Percentiles rank a stretch among this genome's conserved stretches.
phyloP scores from a whole-genome alignment of 2,888 invertebrate genomes.

The Lingula anatina region DNA sequence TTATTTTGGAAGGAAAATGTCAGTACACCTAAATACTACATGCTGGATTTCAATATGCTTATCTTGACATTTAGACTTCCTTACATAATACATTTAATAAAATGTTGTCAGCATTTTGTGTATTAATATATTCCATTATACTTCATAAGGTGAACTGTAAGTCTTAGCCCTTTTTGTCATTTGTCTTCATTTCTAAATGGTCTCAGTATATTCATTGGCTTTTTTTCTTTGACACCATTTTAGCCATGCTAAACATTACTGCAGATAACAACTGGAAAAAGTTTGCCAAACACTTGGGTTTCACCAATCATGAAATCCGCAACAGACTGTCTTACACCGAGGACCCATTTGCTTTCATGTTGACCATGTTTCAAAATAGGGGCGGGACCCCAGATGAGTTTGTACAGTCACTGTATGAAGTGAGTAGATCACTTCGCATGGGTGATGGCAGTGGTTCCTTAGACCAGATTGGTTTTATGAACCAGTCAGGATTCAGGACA shows the following conservation, averaged over 20 bases:
- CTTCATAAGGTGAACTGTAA: too few relatives aligned
- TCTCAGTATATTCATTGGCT: too few relatives aligned
- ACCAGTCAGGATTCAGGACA: neutral
- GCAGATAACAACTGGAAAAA: conserved; percentile 35
- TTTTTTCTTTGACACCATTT: too few relatives aligned
- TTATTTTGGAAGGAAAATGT: too few relatives aligned
- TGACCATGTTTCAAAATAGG: conserved; percentile 24
- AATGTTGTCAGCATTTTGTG: too few relatives aligned
- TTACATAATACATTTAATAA: too few relatives aligned
- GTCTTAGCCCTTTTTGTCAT: too few relatives aligned
- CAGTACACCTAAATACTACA: too few relatives aligned
- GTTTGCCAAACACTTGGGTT: conserved; percentile 35
- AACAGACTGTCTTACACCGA: conserved; percentile 19
- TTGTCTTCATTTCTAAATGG: too few relatives aligned
- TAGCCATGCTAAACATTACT: conserved; percentile 24
- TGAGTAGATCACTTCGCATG: conserved; percentile 22
- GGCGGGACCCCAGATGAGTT: conserved; percentile 41
- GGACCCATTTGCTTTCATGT: conserved; percentile 30
- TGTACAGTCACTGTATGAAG: conserved; percentile 30
- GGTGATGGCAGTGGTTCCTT: neutral
- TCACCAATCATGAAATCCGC: conserved; percentile 34
- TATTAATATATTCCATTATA: too few relatives aligned
- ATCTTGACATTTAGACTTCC: too few relatives aligned
- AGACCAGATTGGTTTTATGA: neutral
- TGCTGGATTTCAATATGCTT: too few relatives aligned